These are phyloP conservation scores for Synanthedon vespiformis DNA, from an alignment of 2,888 invertebrate species.

Conservation along the genomic window DNA sequence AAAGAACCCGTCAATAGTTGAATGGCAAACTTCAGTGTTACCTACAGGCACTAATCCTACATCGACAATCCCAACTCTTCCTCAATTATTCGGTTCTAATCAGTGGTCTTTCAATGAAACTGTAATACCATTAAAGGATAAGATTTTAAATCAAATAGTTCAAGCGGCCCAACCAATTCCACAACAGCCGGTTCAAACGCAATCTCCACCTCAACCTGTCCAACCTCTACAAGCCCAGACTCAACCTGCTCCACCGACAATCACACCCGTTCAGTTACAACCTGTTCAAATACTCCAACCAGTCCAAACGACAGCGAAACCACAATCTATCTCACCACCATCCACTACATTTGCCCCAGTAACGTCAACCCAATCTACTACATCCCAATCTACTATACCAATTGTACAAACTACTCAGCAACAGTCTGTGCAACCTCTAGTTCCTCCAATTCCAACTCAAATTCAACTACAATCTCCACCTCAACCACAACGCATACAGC, in stretches of 20 bases:
- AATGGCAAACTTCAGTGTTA: constrained; percentile 7
- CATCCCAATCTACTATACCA: background rate
- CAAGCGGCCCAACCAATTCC: background rate
- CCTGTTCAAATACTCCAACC: constrained; percentile 1
- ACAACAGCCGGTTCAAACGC: constrained; percentile 2
- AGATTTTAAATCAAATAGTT: background rate
- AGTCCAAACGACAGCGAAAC: background rate
- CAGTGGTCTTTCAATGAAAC: background rate
- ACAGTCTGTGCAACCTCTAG: background rate
- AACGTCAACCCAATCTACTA: constrained; percentile 1
- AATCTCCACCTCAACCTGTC: constrained; percentile 1
- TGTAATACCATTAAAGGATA: background rate
- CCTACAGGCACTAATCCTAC: background rate
- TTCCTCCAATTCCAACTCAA: background rate
- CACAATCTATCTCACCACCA: background rate
- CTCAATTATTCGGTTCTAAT: background rate
- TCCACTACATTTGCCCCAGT: background rate
- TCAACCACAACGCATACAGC: background rate
- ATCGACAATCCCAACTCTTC: background rate
- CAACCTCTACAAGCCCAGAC: constrained; percentile 1
- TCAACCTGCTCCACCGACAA: background rate
- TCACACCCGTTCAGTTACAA: constrained; percentile 3
- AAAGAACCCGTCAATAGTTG: constrained; percentile 33
- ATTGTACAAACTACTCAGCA: background rate
- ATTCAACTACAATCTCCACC: background rate